Base-by-base conservation (phyloP, 2,797 vertebrate genomes). In the Sebastes vulpes region DNA sequence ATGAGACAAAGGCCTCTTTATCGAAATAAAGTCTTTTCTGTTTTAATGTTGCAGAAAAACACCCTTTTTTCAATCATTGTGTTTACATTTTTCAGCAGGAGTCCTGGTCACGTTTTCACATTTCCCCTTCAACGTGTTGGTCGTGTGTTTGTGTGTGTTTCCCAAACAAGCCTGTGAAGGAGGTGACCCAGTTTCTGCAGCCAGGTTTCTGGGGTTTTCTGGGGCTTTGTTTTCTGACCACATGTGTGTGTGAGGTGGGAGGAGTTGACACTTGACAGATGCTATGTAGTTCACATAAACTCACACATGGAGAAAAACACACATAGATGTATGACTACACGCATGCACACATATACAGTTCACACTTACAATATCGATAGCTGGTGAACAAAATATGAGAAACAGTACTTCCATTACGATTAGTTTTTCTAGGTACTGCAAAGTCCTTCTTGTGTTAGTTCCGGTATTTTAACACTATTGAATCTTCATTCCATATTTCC, bases 121-220 rank as follows among this genome's bases (percentile, higher is more conserved):
- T 78, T 60, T 74, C 79, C 58, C 26, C 29, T 29, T 32, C 73
- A 74, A 86, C 72, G 83, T 87, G 82, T 82, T 64, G 35, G 35
- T 46, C 38, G 50, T 35, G 56, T 70, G 16, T 46, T 16, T 20
- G 46, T 70, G 56, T 72, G 83, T 38, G 76, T 82, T 76, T 79
- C 28, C 72, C 20, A 82, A 72, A 88, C 65, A 72, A 58, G 70
- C 58, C 50, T 73, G 23, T 72, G 61, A 77, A 78, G 82, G 84
- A 75, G 70, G 35, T 90, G 91, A 92, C 91, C 84, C 90, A 91
- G 48, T 90, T 90, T 88, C 71, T 65, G 42, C 16, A 29, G 76
- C 85, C 79, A 78, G 72, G 77, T 82, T 86, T 82, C n/a, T 72
- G 76, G 56, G 72, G 57, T 81, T 77, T 89, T 72, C 66, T 83